Conservation (phyloP, 1,140 invertebrate genomes). For the Pantala flavescens region DNA sequence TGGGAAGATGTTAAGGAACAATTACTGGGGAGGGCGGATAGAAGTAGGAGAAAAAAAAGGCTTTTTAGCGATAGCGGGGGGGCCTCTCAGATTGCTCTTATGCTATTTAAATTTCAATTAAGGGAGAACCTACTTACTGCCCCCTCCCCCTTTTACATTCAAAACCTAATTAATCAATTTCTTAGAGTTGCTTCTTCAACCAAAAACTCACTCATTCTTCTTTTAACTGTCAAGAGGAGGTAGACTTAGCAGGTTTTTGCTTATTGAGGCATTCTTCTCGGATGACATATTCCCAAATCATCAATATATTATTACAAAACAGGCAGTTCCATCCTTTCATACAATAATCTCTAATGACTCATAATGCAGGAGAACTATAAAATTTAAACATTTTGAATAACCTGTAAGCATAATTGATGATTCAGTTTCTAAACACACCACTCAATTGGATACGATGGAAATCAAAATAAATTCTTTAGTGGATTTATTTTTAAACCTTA, state of each 20-base stretch:
- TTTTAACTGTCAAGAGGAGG: neutral
- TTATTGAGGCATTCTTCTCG: neutral
- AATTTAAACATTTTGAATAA: neutral
- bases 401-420: neutral
- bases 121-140: neutral
- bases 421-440: neutral
- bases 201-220: constrained; percentile 9
- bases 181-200: neutral
- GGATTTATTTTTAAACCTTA: neutral
- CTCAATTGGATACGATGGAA: neutral
- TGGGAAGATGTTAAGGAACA: constrained; percentile 5
- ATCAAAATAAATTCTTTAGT: neutral
- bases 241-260: constrained; percentile 3
- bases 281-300: neutral
- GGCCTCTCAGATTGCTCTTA: neutral
- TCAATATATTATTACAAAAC: neutral
- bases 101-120: neutral
- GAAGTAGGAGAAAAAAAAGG: neutral
- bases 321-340: too few species aligned
- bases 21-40: neutral
- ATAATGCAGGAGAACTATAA: neutral
- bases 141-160: neutral
- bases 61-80: neutral
- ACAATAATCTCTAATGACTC: too few species aligned
- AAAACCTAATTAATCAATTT: neutral